Evolutionary conservation across 23 tunicate genomes (phyloP), one percentile per base, ranked within the genome.

Genomic region (Phallusia fumigata): DNA sequence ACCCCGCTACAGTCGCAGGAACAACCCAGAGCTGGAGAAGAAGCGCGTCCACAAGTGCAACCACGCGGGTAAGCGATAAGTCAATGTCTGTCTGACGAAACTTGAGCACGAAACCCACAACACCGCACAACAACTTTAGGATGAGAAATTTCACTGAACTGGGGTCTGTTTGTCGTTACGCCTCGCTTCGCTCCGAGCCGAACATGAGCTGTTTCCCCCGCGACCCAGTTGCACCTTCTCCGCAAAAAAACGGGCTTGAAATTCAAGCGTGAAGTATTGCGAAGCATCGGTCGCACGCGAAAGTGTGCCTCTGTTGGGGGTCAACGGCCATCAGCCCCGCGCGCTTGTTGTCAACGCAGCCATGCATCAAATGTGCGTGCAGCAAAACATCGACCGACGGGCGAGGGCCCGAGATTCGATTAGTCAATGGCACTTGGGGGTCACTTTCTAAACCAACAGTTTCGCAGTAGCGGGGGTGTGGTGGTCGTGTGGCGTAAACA

Each of bases 31-130:
- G 44, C 64, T 95, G 47, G 99, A 95, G 65, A 95, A 95, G 84
- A 95, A 95, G 80, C 58, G 99, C 73, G 88, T 95, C 31, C 99
- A 95, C 87, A 95, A 95, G 84, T 95, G 99, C 87, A 84, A 58
- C 36, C 89, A 95, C 73, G 36, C 88, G 11, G 98, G 98, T 94
- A 80, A 79, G 88, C n/a, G 31, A 47, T 74, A 65, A 33, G 11
- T 30, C 44, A 18, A 30, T 32, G 31, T 11, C 44, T 74, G 34
- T 32, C 35, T 28, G 11, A 5, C 11, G 32, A 65, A 65, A 65
- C 74, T 5, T 28, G 74, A 30, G 47, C 47, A 11, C 78, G 18
- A 75, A 75, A 31, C 78, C 36, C 35, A 34, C 1, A 31, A 33
- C 35, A 33, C 13, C 31, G 34, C 78, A 35, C 26, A 35, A 31